Percentiles rank a stretch among this genome's conserved stretches.
phyloP scores from a whole-genome alignment of 2,888 invertebrate species.

The Synanthedon andrenaeformis region DNA sequence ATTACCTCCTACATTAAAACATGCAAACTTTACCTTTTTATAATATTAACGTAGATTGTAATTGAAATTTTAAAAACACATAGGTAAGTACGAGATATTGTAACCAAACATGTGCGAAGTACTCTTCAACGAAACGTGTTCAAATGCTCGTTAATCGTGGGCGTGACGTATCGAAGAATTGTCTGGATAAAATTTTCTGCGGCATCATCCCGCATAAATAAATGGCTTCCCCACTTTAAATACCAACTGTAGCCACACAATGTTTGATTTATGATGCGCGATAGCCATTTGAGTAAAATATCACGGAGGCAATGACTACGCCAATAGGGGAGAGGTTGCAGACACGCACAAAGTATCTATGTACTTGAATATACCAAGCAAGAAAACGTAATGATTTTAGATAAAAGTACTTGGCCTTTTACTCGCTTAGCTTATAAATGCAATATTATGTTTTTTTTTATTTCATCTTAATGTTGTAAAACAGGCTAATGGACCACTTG shows the following conservation, averaged over 20 bases:
- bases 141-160: neutral
- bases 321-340: conserved; percentile 3
- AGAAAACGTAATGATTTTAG: neutral
- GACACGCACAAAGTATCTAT: conserved; percentile 2
- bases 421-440: too few relatives aligned
- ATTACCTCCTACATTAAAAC: too few relatives aligned
- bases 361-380: conserved; percentile 1
- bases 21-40: too few relatives aligned
- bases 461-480: too few relatives aligned
- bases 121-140: neutral
- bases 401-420: neutral
- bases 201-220: conserved; percentile 48
- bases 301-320: conserved; percentile 17
- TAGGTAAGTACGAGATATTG: too few relatives aligned
- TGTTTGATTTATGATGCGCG: conserved; percentile 48
- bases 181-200: conserved; percentile 22
- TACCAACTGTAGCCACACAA: conserved; percentile 25
- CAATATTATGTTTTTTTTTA: too few relatives aligned
- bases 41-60: too few relatives aligned
- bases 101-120: neutral
- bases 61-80: too few relatives aligned
- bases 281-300: conserved; percentile 38
- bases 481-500: too few relatives aligned
- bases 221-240: conserved; percentile 36
- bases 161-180: neutral